Evolutionary conservation across 2,113 vertebrate species (phyloP), one percentile per base, ranked within the genome.

Genomic region (Callithrix jacchus): DNA sequence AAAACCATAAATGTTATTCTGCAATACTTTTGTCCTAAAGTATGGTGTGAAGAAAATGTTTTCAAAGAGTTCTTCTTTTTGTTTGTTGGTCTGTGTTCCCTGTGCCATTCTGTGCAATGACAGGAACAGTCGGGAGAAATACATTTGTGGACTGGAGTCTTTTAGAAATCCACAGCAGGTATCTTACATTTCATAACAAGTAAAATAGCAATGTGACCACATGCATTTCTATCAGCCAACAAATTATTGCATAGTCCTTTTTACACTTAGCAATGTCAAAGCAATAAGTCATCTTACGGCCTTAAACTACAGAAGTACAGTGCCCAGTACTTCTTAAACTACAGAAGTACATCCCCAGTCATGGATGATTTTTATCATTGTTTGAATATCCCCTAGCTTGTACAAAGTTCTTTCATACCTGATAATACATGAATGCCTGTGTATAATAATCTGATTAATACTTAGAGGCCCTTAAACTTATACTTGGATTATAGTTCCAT

Each of bases 211-310:
- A 45, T 56, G 82, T 85, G 37, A 95, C 87, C 95, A 92, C 87
- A 95, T 82, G 66, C 21, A 87, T 90, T 97, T 97, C 93, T 96
- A 95, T 88, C 52, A 73, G 70, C 68, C 93, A 96, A 87, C 66
- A 66, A 92, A 95, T 92, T 45, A 79, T 58, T 74, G 40, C 16
- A 13, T 56, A 40, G 89, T 56, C 49, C 30, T 96, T 92, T 58
- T 58, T 56, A 84, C 17, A 71, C 71, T 71, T 92, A 40, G 37
- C 88, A 77, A 5, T 16, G 49, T 93, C 89, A 96, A 8, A 92
- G 32, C 71, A 73, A 42, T 90, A 61, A 76, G 42, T 3, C 66
- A 73, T 37, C 35, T 82, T 58, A 54, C 92, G 45, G 32, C 56
- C 40, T 8, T 42, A 77, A 42, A 42, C 27, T 64, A 83, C 64